phyloP scores from a whole-genome alignment of 2,888 invertebrate genomes.

The Xanthia togata region DNA sequence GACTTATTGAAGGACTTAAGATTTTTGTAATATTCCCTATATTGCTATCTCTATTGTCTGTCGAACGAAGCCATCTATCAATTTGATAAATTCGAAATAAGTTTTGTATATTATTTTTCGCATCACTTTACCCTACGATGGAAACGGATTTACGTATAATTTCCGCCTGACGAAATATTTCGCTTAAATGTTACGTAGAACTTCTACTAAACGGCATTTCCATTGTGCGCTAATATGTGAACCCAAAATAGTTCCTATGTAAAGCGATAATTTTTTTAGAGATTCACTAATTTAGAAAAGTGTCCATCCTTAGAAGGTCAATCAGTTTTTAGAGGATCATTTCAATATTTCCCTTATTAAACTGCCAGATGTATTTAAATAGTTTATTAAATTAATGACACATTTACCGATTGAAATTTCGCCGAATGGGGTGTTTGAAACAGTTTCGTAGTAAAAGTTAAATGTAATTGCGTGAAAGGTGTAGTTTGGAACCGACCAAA shows the following conservation, averaged over 20 bases:
- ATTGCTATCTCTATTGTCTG: conserved; percentile 20
- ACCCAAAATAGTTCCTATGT: too few species aligned
- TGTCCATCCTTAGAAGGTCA: too few species aligned
- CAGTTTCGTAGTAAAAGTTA: conserved; percentile 33
- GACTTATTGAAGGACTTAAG: conserved; percentile 19
- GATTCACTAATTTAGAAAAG: too few species aligned
- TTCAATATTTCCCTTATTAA: neutral
- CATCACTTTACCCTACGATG: neutral
- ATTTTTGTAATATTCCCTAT: conserved; percentile 10
- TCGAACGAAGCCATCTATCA: conserved; percentile 23
- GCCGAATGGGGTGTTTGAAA: conserved; percentile 13
- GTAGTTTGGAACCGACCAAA: conserved; percentile 29
- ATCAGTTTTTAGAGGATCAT: too few species aligned
- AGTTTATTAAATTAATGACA: conserved; percentile 11
- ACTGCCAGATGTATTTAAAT: neutral
- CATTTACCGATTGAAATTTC: conserved; percentile 15
- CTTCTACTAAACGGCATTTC: neutral
- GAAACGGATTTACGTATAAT: conserved; percentile 7
- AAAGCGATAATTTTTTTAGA: too few species aligned
- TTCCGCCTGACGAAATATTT: conserved; percentile 5
- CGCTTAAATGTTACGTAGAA: neutral
- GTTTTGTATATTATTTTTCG: conserved; percentile 20
- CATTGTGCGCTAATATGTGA: too few species aligned
- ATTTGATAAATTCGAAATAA: conserved; percentile 30
- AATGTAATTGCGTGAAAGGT: conserved; percentile 38